phyloP scores from a whole-genome alignment of 2,797 vertebrate genomes.

The Alfaro cultratus region DNA sequence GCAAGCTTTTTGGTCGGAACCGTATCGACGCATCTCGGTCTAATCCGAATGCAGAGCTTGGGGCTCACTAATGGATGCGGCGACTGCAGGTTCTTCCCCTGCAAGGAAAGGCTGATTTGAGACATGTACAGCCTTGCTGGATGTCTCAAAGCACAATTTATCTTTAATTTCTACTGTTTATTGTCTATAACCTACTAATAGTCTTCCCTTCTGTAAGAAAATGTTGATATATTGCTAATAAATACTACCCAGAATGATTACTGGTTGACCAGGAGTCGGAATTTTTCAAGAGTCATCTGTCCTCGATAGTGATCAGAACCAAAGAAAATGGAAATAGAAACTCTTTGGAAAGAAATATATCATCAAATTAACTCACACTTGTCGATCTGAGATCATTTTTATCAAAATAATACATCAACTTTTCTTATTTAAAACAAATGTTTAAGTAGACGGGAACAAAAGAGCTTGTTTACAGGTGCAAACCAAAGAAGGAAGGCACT shows the following conservation, averaged over 20 bases:
- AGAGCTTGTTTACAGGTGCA: background rate
- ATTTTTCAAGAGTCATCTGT: background rate
- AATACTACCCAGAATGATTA: background rate
- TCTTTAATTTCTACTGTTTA: background rate
- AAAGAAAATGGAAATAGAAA: background rate
- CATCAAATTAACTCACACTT: background rate
- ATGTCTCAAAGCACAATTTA: background rate
- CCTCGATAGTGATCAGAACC: background rate
- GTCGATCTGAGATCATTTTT: background rate
- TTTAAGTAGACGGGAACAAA: background rate
- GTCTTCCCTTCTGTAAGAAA: background rate
- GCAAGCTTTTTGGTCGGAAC: constrained; percentile 35
- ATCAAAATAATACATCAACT: background rate
- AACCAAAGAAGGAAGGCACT: background rate
- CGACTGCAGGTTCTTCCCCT: constrained; percentile 17
- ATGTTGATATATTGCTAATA: background rate
- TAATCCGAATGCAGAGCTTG: constrained; percentile 30
- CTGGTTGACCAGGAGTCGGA: background rate
- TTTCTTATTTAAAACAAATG: background rate
- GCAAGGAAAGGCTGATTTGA: constrained; percentile 21
- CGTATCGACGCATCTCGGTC: constrained; percentile 36
- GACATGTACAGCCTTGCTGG: background rate
- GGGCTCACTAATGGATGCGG: constrained; percentile 38
- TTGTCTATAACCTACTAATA: background rate
- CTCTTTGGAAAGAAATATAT: background rate